phyloP scores from a whole-genome alignment of 2,888 invertebrate species.

The Drosophila mulleri region DNA sequence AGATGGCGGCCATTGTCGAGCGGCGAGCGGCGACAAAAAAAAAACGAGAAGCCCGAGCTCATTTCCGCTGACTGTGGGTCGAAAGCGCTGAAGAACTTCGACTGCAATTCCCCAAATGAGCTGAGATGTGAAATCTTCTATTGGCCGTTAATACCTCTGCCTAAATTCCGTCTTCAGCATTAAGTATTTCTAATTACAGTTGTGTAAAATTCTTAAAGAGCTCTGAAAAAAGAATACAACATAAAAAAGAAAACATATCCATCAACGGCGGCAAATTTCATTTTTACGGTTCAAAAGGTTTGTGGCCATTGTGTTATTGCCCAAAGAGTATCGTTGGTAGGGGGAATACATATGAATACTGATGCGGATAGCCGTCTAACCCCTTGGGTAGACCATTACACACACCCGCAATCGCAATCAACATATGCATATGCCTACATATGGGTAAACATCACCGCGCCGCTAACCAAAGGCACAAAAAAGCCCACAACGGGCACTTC shows the following conservation, averaged over 20 bases:
- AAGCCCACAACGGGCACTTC: slow-evolving; percentile 68
- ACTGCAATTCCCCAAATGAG: slow-evolving; percentile 12
- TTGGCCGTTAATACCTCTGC: background rate
- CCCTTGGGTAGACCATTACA: slow-evolving; percentile 26
- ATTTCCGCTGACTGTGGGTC: slow-evolving; percentile 55
- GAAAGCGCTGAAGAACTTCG: slow-evolving; percentile 2
- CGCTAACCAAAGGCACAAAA: slow-evolving; percentile 68
- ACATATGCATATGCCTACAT: slow-evolving; percentile 81
- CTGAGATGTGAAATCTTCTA: slow-evolving; percentile 16
- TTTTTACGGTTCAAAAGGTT: slow-evolving; percentile 71
- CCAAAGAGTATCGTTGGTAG: slow-evolving; percentile 4
- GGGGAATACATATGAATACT: slow-evolving; percentile 32
- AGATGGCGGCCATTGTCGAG: slow-evolving; percentile 44
- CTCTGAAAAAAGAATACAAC: background rate
- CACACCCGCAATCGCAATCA: slow-evolving; percentile 72
- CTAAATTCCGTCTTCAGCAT: slow-evolving; percentile 1
- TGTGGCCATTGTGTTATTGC: slow-evolving; percentile 60
- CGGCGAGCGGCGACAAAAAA: slow-evolving; percentile 48
- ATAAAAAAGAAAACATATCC: slow-evolving; percentile 1
- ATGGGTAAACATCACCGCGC: slow-evolving; percentile 83
- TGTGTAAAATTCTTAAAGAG: slow-evolving; percentile 23
- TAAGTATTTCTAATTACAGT: slow-evolving; percentile 26
- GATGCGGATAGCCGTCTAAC: slow-evolving; percentile 30
- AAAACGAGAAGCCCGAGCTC: slow-evolving; percentile 56
- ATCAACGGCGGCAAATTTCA: slow-evolving; percentile 46